Conservation (phyloP, 2,113 vertebrate species). For the Prietella phreatophila region DNA sequence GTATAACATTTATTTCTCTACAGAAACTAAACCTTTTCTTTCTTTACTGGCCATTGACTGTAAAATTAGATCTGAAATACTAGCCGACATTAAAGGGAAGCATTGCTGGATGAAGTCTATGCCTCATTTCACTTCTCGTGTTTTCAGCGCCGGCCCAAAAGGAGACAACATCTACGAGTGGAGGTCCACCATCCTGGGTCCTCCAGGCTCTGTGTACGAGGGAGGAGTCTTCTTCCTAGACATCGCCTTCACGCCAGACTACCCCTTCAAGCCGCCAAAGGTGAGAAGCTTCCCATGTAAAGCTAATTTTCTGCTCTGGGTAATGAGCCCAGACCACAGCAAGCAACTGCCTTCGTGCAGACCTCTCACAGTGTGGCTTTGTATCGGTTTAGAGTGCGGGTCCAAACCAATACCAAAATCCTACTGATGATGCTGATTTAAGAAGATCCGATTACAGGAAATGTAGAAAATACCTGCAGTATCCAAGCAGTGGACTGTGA, state of each 20-base stretch:
- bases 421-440: neutral
- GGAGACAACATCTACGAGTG: slow-evolving; percentile 98
- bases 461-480: neutral
- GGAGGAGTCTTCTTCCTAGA: slow-evolving; percentile 97
- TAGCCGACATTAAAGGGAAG: neutral
- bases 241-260: slow-evolving; percentile 96
- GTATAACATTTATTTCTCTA: too few species aligned
- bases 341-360: neutral
- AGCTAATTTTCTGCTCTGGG: neutral
- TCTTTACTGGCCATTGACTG: neutral
- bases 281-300: slow-evolving; percentile 65
- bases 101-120: neutral
- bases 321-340: neutral
- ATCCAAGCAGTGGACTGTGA: neutral
- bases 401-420: neutral
- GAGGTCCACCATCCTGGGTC: slow-evolving; percentile 96
- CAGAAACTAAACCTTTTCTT: neutral
- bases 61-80: neutral
- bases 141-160: slow-evolving; percentile 87
- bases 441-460: neutral
- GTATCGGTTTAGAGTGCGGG: neutral
- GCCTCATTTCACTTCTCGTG: slow-evolving; percentile 4
- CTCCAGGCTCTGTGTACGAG: slow-evolving; percentile 94
- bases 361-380: neutral
- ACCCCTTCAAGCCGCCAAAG: slow-evolving; percentile 98